These are phyloP conservation scores for Cryptomyrus ogoouensis DNA, from an alignment of 2,113 vertebrate genomes.

Conservation along the genomic window DNA sequence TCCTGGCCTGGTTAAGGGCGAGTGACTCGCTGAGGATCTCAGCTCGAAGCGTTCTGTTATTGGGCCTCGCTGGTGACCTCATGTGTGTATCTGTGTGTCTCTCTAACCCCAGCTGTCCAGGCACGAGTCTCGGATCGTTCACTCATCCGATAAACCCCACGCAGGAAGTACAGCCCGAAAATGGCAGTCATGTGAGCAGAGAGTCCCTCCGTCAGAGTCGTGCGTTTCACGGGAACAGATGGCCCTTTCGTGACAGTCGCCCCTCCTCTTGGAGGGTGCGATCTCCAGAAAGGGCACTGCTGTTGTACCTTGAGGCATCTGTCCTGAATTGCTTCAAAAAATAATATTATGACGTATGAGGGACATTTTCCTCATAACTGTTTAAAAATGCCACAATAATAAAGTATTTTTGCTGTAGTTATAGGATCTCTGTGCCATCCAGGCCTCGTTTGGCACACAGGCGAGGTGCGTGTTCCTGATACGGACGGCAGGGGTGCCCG, in stretches of 20 bases:
- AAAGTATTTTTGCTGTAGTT: background rate
- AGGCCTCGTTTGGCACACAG: background rate
- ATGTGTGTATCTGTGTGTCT: constrained; percentile 14
- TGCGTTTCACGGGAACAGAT: background rate
- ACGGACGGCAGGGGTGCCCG: background rate
- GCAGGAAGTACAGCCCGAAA: background rate
- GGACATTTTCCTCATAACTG: background rate
- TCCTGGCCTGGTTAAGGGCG: background rate
- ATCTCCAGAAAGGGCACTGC: background rate
- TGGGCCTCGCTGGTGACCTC: background rate
- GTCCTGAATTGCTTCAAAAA: background rate
- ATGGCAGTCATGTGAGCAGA: background rate
- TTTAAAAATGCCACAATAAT: background rate
- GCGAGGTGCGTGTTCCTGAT: constrained; percentile 10
- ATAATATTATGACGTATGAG: background rate
- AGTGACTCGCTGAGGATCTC: background rate
- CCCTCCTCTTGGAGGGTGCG: background rate
- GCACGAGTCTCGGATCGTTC: background rate
- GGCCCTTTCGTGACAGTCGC: background rate
- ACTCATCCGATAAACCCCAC: background rate
- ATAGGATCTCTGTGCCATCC: background rate
- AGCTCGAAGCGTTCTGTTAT: background rate
- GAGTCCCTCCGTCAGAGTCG: background rate
- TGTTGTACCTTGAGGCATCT: background rate
- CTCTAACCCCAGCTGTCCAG: background rate